These are phyloP conservation scores for Melieria omissa DNA, from an alignment of 2,888 invertebrate genomes.

Conservation along the genomic window DNA sequence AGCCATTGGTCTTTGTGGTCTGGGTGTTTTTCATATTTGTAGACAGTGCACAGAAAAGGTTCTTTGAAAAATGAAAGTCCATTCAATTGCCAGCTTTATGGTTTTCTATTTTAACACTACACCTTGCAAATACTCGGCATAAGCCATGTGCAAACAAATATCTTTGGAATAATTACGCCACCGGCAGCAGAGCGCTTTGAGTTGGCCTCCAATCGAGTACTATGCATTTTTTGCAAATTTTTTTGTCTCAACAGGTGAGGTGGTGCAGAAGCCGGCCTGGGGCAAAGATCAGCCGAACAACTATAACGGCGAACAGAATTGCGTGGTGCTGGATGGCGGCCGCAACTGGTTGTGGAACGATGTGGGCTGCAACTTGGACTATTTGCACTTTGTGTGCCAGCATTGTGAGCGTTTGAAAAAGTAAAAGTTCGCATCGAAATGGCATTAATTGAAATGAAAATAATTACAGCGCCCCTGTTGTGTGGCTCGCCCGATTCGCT, in stretches of 20 bases:
- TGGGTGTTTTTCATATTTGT: constrained; percentile 3
- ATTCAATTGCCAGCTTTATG: constrained; percentile 5
- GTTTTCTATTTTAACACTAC: neutral
- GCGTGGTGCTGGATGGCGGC: constrained; percentile 92
- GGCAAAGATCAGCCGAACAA: constrained; percentile 95
- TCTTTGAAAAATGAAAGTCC: constrained; percentile 38
- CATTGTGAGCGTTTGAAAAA: constrained; percentile 75
- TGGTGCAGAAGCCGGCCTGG: constrained; percentile 85
- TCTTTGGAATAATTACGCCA: too few species aligned
- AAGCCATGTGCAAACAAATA: too few species aligned
- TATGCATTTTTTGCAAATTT: neutral
- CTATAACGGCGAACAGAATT: constrained; percentile 95
- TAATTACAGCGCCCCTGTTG: constrained; percentile 76
- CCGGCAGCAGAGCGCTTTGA: too few species aligned
- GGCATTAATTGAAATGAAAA: neutral
- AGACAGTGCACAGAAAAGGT: constrained; percentile 7
- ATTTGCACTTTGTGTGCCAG: constrained; percentile 93
- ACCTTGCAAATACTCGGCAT: too few species aligned
- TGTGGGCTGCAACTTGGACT: constrained; percentile 92
- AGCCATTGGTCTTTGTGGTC: too few species aligned
- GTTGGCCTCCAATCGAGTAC: too few species aligned
- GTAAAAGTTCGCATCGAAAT: neutral
- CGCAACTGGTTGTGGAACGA: constrained; percentile 94
- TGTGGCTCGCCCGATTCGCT: constrained; percentile 90
- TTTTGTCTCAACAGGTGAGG: constrained; percentile 71